A percentile compares a stretch with the other conserved stretches of the same genome.
These are phyloP conservation scores for Tricholaema leucomelas DNA, from an alignment of 2,113 vertebrate genomes.

Conservation along the genomic window DNA sequence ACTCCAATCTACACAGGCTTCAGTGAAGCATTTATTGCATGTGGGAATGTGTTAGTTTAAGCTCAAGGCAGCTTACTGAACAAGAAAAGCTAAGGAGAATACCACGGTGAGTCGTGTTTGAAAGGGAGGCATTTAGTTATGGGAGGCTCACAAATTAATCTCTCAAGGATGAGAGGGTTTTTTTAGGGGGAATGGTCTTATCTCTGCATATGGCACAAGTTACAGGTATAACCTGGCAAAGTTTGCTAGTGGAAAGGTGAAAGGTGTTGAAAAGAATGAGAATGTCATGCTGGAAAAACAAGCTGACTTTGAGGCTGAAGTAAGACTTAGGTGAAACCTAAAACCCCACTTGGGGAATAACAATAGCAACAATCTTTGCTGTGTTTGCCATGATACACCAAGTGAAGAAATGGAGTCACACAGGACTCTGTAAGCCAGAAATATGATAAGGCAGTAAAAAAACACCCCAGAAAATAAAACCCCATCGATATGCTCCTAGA, in stretches of 20 bases:
- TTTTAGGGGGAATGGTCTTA: neutral
- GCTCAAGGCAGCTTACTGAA: neutral
- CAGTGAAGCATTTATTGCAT: neutral
- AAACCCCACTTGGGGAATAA: neutral
- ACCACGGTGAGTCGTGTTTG: neutral
- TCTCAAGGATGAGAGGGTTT: neutral
- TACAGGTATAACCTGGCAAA: neutral
- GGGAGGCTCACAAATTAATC: neutral
- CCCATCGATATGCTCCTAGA: neutral
- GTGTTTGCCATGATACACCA: neutral
- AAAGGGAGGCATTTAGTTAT: neutral
- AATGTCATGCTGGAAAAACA: neutral
- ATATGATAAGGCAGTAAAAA: neutral
- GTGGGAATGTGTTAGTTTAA: neutral
- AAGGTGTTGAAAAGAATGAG: neutral
- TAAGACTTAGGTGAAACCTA: neutral
- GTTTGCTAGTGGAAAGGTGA: neutral
- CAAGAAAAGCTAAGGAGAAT: neutral
- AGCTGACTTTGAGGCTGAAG: neutral
- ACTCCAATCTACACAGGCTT: neutral
- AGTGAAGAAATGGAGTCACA: neutral
- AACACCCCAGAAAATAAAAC: no score
- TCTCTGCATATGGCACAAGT: neutral
- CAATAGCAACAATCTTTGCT: neutral
- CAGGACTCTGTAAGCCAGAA: neutral